Base-by-base conservation (phyloP, 1,140 invertebrate genomes). In the Potamilus streckersoni region DNA sequence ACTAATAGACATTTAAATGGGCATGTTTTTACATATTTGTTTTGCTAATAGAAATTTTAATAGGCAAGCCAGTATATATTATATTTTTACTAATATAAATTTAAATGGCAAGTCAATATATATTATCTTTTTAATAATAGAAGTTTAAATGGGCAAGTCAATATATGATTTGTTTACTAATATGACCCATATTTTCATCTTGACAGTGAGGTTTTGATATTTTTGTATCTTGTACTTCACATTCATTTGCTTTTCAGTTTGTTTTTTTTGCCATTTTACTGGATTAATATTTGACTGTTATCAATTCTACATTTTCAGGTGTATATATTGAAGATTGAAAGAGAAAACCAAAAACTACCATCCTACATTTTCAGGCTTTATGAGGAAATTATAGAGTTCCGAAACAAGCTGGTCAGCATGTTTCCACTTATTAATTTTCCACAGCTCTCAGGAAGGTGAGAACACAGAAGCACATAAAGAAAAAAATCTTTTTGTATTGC, bases 311-410 rank as follows among this genome's bases (percentile, higher is more conserved):
- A 4, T 16, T 86, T 87, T 59, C 81, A 92, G 91, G 87, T 98
- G 85, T 99, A 98, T 89, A 95, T 97, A 82, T 90, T 99, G 63
- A 93, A 94, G 82, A 94, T 99, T 63, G 94, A 94, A 81, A 92
- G 98, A 72, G 94, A 95, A 81, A 94, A 94, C 72, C 94, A 97
- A 86, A 92, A 93, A 14, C 96, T 97, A 84, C 94, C 95, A 0
- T 93, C 94, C 69, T 94, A 95, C 85, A 91, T 99, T 56, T 97
- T 97, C 88, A 93, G 98, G 70, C 95, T 96, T 1, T 99, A 97
- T 89, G 95, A 96, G 83, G 97, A 99, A 90, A 99, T 99, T 90
- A 94, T 95, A 20, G 98, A 99, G 90, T 94, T 99, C 74, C 95
- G 99, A 89, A 95, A 97, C 85, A 99, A 98, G 91, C 91, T 99